Evolutionary conservation across 1,140 invertebrate species (phyloP), one percentile per base, ranked within the genome.

Genomic region (Zaprionus vittiger): DNA sequence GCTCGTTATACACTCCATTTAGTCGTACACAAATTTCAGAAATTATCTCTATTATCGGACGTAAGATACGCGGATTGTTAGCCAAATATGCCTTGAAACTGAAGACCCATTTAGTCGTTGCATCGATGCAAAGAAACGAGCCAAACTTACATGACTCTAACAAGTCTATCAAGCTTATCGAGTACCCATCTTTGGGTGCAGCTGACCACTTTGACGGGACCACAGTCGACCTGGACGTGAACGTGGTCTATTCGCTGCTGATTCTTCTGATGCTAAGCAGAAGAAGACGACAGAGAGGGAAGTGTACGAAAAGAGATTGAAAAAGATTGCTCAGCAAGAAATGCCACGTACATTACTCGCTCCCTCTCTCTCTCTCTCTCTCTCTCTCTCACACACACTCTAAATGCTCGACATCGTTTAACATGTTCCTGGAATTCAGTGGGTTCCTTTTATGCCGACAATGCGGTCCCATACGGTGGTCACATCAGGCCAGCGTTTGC

Each of bases 361-460:
- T 6, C 38, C 1, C 38, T 41, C 15, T n/a, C 41, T 7, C 41
- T 44, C n/a, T 44, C 70, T 76, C 71, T 71, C 61, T 71, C 54
- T 28, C 54, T 56, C 7, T 20, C 24, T 20, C 24, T 17, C n/a
- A n/a, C n/a, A n/a, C n/a, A n/a, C n/a, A n/a, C 24, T 34, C 54
- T 61, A 74, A 90, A 89, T 90, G 81, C 87, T 76, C 87, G 76
- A 87, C 83, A 91, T 91, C 75, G 76, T 77, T 91, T 91, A 91
- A 91, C 87, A 91, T 91, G 81, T 91, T 91, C 87, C 83, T 76
- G 87, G 87, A 91, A 91, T 91, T 91, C 72, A 54, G 83, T 91
- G 79, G 80, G 69, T 68, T 73, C 84, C 80, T 89, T 86, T 70
- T 89, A 70, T 80, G 84, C 77, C 63, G 56, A 37, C 65, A 74